Evolutionary conservation across 2,888 invertebrate species (phyloP).

Genomic region (Cryptophagus acutangulus): DNA sequence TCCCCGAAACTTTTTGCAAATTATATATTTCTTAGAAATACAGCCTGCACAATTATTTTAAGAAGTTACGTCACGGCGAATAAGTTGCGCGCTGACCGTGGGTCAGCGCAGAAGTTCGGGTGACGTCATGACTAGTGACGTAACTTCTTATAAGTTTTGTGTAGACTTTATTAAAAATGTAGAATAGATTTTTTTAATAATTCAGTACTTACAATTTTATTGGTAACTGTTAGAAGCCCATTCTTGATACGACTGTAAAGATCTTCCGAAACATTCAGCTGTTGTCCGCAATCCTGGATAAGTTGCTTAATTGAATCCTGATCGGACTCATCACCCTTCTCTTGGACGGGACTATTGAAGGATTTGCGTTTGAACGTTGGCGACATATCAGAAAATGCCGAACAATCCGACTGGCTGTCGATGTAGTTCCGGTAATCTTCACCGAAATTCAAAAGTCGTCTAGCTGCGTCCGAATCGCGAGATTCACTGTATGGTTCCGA

Average conservation of each 20-base stretch:
- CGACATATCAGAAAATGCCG: constrained; percentile 55
- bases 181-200: background rate
- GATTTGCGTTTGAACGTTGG: constrained; percentile 44
- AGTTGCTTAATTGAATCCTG: constrained; percentile 42
- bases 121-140: too few relatives aligned
- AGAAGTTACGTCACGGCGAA: too few relatives aligned
- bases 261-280: constrained; percentile 39
- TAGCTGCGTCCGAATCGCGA: constrained; percentile 78
- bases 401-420: constrained; percentile 87
- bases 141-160: too few relatives aligned
- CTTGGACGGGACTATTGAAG: constrained; percentile 16
- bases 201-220: constrained; percentile 41
- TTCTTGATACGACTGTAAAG: constrained; percentile 42
- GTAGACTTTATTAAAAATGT: constrained; percentile 9
- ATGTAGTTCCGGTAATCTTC: constrained; percentile 87
- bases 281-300: constrained; percentile 41
- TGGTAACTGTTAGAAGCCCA: constrained; percentile 39
- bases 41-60: too few relatives aligned
- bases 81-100: too few relatives aligned
- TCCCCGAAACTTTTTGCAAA: too few relatives aligned
- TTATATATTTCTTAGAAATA: too few relatives aligned
- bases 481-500: constrained; percentile 87
- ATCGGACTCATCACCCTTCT: constrained; percentile 43
- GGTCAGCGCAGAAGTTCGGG: too few relatives aligned
- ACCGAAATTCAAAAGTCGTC: constrained; percentile 77